Evolutionary conservation across 1,140 invertebrate species (phyloP).

Genomic region (Musca domestica): DNA sequence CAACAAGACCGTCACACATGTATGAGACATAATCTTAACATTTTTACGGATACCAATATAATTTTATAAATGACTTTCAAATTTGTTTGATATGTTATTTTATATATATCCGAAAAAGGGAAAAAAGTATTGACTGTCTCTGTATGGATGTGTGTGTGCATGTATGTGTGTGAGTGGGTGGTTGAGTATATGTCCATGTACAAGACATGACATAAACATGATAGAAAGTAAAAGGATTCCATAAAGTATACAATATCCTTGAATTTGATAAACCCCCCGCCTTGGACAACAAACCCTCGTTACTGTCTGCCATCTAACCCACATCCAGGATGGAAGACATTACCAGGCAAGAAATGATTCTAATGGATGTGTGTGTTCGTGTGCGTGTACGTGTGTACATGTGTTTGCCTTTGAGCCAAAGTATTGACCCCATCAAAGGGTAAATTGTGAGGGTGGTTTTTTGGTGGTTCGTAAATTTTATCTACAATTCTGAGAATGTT

Average conservation of each 20-base stretch:
- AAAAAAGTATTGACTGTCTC: background rate
- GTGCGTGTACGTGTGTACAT: background rate
- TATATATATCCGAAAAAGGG: background rate
- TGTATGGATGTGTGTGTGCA: background rate
- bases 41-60: slow-evolving; percentile 21
- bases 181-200: background rate
- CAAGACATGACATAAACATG: background rate
- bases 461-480: background rate
- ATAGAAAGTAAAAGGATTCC: slow-evolving; percentile 15
- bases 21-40: slow-evolving; percentile 13
- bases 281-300: background rate
- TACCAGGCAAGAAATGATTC: background rate
- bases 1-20: background rate
- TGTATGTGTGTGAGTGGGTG: no score
- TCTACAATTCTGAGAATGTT: background rate
- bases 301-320: background rate
- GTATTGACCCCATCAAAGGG: slow-evolving; percentile 1
- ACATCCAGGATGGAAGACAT: background rate
- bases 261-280: slow-evolving; percentile 9
- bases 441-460: slow-evolving; percentile 18
- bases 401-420: background rate
- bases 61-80: slow-evolving; percentile 23
- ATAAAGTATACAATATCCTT: slow-evolving; percentile 6
- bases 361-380: background rate
- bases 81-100: slow-evolving; percentile 22